phyloP scores from a whole-genome alignment of 1,140 invertebrate genomes.

The Proales similis region DNA sequence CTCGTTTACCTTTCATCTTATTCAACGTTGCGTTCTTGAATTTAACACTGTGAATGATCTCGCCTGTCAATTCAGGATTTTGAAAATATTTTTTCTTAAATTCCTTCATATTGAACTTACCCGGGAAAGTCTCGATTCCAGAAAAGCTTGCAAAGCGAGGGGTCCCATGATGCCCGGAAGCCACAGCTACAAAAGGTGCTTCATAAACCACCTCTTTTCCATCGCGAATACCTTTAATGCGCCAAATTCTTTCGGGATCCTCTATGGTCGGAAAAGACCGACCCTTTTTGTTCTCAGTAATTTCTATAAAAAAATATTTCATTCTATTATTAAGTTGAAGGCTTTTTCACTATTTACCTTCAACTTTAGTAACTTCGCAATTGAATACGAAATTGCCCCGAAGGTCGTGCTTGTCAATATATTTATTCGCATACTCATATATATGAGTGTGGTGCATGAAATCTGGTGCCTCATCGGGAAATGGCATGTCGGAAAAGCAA shows the following conservation, averaged over 20 bases:
- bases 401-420: constrained; percentile 16
- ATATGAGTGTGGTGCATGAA: constrained; percentile 32
- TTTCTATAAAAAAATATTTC: constrained; percentile 1
- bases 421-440: constrained; percentile 34
- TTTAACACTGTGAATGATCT: constrained; percentile 47
- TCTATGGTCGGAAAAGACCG: constrained; percentile 10
- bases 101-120: constrained; percentile 37
- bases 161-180: constrained; percentile 49
- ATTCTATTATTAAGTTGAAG: not conserved
- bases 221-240: constrained; percentile 1
- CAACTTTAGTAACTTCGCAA: constrained; percentile 12
- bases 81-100: not conserved
- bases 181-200: constrained; percentile 43
- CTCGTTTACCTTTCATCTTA: constrained; percentile 43
- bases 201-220: constrained; percentile 39
- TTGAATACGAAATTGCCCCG: constrained; percentile 16
- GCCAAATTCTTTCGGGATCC: constrained; percentile 18
- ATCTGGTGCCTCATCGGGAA: constrained; percentile 42
- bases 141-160: constrained; percentile 43
- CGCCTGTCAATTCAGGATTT: constrained; percentile 41
- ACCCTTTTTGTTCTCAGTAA: not conserved
- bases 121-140: constrained; percentile 46
- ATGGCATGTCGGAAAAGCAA: constrained; percentile 49
- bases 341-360: not conserved
- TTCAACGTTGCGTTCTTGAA: constrained; percentile 47